Base-by-base conservation (phyloP, 2,797 vertebrate species). In the Acipenser transmontanus region DNA sequence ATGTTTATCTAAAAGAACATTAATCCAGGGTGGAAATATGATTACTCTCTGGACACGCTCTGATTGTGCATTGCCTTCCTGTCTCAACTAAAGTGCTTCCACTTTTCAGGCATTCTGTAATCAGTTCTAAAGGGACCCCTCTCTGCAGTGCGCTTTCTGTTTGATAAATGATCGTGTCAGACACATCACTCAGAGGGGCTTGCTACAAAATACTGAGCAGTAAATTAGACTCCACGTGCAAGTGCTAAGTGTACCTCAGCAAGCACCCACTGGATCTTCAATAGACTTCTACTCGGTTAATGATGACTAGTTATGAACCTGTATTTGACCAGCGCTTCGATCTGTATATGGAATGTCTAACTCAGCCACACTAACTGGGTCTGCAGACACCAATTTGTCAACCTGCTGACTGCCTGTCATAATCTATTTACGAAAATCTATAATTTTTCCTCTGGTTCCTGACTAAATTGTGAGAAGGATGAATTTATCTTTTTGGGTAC, bases 91-190 rank as follows among this genome's bases (percentile, higher is more conserved):
- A 94, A 97, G 89, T 87, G 91, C 93, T 93, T 97, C 95, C 90
- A 91, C 92, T 95, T 95, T 93, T 89, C 85, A 92, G 88, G 85
- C 82, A 86, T 86, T 85, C 90, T 87, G 91, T 96, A 96, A 90
- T 91, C 92, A 93, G 89, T 83, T 91, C 94, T 95, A 91, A 88
- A 89, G 93, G 92, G 94, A 94, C 90, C 91, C 91, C 90, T 86
- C 88, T 90, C 88, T 89, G 84, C 86, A 71, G 86, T 82, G 83
- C 85, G 88, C 91, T 91, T 89, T 92, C 89, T 83, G 67, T 92
- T 96, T 99, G 96, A 98, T 99, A 98, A 99, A 99, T 98, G 96
- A 98, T 94, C 94, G 86, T 97, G 95, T 98, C 95, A 97, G 86
- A 84, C 90, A 92, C 83, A 92, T 98, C 94, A 96, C 91, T 97